Evolutionary conservation across 2,113 vertebrate genomes (phyloP).

Genomic region (Scortum barcoo): DNA sequence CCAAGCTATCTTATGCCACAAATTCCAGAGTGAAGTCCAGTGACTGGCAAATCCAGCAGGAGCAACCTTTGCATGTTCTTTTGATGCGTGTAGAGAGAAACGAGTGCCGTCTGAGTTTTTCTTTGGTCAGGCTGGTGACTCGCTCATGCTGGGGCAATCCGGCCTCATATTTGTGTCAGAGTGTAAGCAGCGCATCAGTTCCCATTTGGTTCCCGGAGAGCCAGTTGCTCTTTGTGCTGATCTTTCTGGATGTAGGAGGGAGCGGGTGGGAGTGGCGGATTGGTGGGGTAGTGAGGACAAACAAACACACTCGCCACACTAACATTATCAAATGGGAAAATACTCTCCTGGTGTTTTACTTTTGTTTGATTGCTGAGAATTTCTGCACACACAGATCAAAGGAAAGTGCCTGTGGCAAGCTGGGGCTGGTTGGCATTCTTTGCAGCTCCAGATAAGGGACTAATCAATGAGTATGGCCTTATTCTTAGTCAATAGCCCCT

Average conservation of each 20-base stretch:
- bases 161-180: constrained; percentile 12
- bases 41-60: constrained; percentile 27
- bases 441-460: constrained; percentile 42
- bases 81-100: not conserved
- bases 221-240: constrained; percentile 30
- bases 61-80: constrained; percentile 54
- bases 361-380: constrained; percentile 27
- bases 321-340: constrained; percentile 4
- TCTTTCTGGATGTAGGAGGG: constrained; percentile 1
- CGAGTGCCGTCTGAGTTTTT: constrained; percentile 12
- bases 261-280: not conserved
- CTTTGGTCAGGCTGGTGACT: not conserved
- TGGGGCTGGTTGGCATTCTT: constrained; percentile 40
- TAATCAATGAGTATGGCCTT: constrained; percentile 59
- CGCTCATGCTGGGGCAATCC: not conserved
- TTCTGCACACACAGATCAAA: constrained; percentile 33
- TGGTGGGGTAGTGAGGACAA: not conserved
- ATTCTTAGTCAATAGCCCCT: constrained; percentile 46
- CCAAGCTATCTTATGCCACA: constrained; percentile 41
- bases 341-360: constrained; percentile 7
- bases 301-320: constrained; percentile 1
- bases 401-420: constrained; percentile 14
- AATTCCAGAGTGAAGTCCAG: constrained; percentile 62
- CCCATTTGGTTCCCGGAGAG: not conserved
- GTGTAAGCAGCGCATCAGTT: constrained; percentile 3